Percentiles rank a stretch among this genome's conserved stretches.
These are phyloP conservation scores for Spodoptera litura DNA, from an alignment of 1,140 invertebrate genomes.

Conservation along the genomic window DNA sequence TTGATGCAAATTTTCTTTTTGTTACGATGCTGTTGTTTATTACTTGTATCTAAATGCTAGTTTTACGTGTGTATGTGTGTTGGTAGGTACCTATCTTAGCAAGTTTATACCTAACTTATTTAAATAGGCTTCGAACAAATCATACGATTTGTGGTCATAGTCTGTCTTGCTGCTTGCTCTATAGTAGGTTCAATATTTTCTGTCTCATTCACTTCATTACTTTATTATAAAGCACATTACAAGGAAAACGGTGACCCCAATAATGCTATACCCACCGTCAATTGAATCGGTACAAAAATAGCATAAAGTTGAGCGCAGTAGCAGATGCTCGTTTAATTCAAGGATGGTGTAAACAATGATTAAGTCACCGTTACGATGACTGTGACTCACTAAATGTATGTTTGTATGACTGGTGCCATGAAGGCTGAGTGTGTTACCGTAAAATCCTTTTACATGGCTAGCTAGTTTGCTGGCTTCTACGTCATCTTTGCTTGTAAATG, in stretches of 20 bases:
- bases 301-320: conserved; percentile 1
- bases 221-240: not conserved
- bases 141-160: too few species aligned
- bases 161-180: too few species aligned
- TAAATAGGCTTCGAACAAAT: too few species aligned
- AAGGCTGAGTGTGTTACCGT: not conserved
- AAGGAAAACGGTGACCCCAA: conserved; percentile 29
- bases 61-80: not conserved
- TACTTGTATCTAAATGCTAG: not conserved
- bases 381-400: conserved; percentile 33
- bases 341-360: conserved; percentile 42
- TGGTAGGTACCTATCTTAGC: not conserved
- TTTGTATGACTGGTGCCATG: conserved; percentile 35
- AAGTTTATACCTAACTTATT: not conserved
- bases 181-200: too few species aligned
- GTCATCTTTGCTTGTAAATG: not conserved
- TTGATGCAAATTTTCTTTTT: conserved; percentile 26
- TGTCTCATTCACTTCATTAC: not conserved
- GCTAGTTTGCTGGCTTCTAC: not conserved
- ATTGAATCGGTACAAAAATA: conserved; percentile 20
- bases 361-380: conserved; percentile 5
- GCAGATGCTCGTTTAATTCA: conserved; percentile 6
- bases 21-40: not conserved
- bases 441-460: not conserved
- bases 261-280: not conserved